Evolutionary conservation across 2,888 invertebrate species (phyloP).

Genomic region (Rhyacophila evoluta): DNA sequence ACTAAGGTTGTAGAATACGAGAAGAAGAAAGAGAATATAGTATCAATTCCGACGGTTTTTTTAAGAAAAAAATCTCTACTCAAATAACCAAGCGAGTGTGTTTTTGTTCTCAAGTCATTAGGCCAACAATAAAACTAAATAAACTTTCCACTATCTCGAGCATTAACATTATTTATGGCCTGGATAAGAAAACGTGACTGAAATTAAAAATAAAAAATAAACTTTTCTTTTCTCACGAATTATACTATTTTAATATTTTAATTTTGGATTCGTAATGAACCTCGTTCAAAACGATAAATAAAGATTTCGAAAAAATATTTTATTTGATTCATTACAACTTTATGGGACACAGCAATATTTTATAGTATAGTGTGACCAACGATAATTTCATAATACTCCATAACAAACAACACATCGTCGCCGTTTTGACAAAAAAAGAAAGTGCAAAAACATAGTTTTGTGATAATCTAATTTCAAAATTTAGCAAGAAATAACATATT

Average conservation of each 20-base stretch:
- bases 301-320: neutral
- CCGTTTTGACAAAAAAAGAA: neutral
- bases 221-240: neutral
- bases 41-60: no score
- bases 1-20: no score
- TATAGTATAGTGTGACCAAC: no score
- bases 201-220: neutral
- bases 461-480: no score
- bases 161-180: neutral
- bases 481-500: no score
- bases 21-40: no score
- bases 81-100: no score
- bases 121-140: neutral
- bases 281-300: neutral
- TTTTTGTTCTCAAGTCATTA: neutral
- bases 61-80: no score
- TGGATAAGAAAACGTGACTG: constrained; percentile 9
- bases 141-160: constrained; percentile 2
- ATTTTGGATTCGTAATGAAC: neutral
- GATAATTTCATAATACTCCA: neutral
- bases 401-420: neutral
- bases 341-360: no score
- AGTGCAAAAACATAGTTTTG: no score
- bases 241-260: neutral
- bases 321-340: neutral